Conservation (phyloP, 1,140 invertebrate species). For the Dufourea novaeangliae region DNA sequence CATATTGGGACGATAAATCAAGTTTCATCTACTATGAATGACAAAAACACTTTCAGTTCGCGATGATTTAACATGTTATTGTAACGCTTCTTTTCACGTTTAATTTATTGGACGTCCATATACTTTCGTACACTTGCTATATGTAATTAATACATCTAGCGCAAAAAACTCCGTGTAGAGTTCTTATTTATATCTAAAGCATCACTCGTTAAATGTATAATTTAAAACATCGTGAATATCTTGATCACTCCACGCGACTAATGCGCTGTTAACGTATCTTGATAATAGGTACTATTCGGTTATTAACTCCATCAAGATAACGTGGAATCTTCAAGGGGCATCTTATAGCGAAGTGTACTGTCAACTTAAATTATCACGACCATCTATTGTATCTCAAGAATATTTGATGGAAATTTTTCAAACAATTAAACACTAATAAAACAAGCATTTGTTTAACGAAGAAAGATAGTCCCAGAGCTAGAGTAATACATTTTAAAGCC, state of each 20-base stretch:
- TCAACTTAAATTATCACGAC: neutral
- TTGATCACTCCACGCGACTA: neutral
- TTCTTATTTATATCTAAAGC: neutral
- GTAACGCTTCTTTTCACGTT: too few relatives aligned
- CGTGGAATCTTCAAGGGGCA: neutral
- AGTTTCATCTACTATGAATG: neutral
- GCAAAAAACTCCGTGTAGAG: neutral
- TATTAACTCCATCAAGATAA: neutral
- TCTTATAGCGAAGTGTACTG: neutral
- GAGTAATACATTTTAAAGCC: too few relatives aligned
- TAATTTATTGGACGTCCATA: too few relatives aligned
- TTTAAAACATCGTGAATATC: neutral
- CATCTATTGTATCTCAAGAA: too few relatives aligned
- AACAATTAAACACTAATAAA: neutral
- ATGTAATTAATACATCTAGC: neutral
- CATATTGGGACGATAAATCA: neutral
- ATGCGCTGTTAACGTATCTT: neutral
- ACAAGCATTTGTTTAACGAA: neutral
- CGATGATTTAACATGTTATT: too few relatives aligned
- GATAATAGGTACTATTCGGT: neutral
- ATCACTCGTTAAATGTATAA: neutral
- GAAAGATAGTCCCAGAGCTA: neutral
- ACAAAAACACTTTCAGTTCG: too few relatives aligned
- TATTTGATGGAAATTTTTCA: neutral
- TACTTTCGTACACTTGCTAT: neutral